phyloP scores from a whole-genome alignment of 2,797 vertebrate species.

The Chloroceryle inda region DNA sequence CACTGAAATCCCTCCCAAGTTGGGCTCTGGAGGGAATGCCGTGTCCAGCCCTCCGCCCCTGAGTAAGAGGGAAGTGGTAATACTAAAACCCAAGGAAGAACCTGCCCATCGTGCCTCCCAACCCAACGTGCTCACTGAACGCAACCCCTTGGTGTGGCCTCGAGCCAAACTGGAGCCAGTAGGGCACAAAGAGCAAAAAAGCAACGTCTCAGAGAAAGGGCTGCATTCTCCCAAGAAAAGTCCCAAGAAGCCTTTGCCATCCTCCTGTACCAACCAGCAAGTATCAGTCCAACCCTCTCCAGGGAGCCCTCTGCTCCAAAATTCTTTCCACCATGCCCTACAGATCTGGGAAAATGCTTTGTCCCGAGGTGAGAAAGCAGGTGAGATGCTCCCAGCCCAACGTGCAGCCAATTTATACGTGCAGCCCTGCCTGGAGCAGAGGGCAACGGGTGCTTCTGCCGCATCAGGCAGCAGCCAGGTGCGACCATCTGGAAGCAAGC shows the following conservation, averaged over 20 bases:
- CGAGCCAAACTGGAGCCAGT: background rate
- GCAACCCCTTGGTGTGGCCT: background rate
- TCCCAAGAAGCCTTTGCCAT: background rate
- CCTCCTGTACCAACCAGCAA: background rate
- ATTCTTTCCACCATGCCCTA: slow-evolving; percentile 62
- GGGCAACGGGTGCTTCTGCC: accelerated
- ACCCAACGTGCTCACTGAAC: accelerated
- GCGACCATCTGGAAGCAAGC: background rate
- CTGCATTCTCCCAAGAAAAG: background rate
- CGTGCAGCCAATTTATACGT: background rate
- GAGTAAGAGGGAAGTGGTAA: background rate
- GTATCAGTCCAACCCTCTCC: background rate
- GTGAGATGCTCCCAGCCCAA: background rate
- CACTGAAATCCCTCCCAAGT: background rate
- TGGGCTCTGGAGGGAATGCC: background rate
- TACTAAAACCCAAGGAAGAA: background rate
- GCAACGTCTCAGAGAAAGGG: accelerated
- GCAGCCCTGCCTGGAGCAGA: background rate
- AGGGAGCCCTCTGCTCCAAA: background rate
- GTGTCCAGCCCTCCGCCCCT: background rate
- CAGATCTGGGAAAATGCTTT: slow-evolving; percentile 75
- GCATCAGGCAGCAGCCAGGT: background rate
- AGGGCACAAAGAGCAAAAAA: background rate
- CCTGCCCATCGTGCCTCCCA: background rate
- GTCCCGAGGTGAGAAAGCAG: background rate